Conservation (phyloP, 1,140 invertebrate genomes). For the Nasonia vitripennis region DNA sequence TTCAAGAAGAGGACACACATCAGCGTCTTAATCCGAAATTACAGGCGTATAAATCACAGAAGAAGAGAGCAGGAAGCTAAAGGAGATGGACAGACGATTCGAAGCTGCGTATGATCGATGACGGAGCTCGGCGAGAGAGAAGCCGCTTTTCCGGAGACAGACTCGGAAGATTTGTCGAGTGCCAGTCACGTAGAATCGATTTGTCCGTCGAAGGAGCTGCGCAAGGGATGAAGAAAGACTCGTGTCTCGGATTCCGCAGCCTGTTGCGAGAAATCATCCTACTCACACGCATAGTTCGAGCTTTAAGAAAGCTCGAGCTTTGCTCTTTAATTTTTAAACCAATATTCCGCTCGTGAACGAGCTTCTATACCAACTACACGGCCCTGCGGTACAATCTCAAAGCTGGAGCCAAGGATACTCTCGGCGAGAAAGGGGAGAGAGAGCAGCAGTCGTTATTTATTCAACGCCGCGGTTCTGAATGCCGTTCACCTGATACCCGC, state of each 20-base stretch:
- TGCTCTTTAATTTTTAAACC: background rate
- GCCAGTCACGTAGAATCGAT: constrained; percentile 70
- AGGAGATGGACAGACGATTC: background rate
- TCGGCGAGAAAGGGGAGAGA: background rate
- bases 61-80: background rate
- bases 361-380: background rate
- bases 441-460: constrained; percentile 66
- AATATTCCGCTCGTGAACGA: background rate
- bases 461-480: constrained; percentile 62
- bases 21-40: background rate
- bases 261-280: background rate
- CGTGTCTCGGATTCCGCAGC: background rate
- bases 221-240: background rate
- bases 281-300: background rate
- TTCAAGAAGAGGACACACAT: no score
- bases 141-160: background rate
- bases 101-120: background rate
- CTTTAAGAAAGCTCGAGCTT: background rate
- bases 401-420: background rate
- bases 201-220: constrained; percentile 61
- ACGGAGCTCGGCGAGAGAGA: background rate
- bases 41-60: background rate
- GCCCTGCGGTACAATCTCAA: constrained; percentile 43
- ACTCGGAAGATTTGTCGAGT: constrained; percentile 66
- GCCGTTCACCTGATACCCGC: constrained; percentile 57